A percentile compares a stretch with the other conserved stretches of the same genome.
Conservation (phyloP, 2,888 invertebrate genomes). For the Acheta domesticus region DNA sequence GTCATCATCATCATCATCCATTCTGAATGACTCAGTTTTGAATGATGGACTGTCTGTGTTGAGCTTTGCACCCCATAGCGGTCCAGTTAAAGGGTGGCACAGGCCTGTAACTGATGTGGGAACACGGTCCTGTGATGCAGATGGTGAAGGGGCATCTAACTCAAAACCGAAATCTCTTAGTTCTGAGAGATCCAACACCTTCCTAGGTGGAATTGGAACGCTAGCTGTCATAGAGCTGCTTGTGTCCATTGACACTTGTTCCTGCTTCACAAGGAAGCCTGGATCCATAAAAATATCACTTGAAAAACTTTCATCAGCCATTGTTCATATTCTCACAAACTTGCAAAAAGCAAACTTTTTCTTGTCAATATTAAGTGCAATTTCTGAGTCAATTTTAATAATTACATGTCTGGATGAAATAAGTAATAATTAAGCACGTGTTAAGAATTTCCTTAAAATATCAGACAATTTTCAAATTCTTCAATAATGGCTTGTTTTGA, state of each 20-base stretch:
- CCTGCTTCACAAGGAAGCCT: conserved; percentile 61
- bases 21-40: conserved; percentile 55
- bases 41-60: conserved; percentile 29
- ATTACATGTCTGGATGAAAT: background rate
- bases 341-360: background rate
- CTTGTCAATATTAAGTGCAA: background rate
- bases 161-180: conserved; percentile 55
- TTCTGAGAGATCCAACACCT: conserved; percentile 46
- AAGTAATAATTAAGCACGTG: no score
- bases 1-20: conserved; percentile 80
- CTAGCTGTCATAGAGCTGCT: conserved; percentile 53
- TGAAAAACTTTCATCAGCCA: conserved; percentile 60
- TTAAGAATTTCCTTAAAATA: background rate
- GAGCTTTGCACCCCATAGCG: conserved; percentile 45
- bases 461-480: conserved; percentile 12
- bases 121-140: conserved; percentile 49
- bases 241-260: conserved; percentile 52
- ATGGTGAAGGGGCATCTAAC: conserved; percentile 56
- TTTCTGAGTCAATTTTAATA: background rate
- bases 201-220: conserved; percentile 62
- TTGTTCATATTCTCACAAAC: conserved; percentile 42
- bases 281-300: conserved; percentile 62
- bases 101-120: conserved; percentile 41
- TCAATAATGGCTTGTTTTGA: background rate
- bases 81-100: conserved; percentile 49